Conservation (phyloP, 2,113 vertebrate genomes). For the Phaethon lepturus region DNA sequence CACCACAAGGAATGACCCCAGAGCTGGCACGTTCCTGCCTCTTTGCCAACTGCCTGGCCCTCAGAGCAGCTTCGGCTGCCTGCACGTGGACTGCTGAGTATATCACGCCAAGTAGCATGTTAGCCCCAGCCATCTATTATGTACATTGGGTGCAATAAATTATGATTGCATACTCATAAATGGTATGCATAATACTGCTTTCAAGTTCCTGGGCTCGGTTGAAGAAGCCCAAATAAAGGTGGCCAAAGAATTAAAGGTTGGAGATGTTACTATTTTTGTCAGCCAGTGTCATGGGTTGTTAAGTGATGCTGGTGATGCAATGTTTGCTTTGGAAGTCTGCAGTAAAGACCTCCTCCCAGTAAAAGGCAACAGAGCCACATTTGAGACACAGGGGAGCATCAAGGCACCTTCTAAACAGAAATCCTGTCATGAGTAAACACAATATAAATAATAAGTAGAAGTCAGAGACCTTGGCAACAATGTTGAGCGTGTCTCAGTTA, state of each 20-base stretch:
- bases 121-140: neutral
- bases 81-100: neutral
- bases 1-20: fast-evolving
- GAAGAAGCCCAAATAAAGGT: neutral
- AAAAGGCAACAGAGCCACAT: neutral
- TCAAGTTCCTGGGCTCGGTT: neutral
- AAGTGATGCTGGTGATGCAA: neutral
- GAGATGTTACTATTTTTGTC: conserved; percentile 1
- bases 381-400: neutral
- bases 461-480: neutral
- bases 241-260: neutral
- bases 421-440: neutral
- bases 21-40: neutral
- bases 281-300: neutral
- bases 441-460: neutral
- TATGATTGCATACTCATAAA: neutral
- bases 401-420: neutral
- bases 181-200: neutral
- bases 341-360: neutral
- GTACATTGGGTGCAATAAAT: neutral
- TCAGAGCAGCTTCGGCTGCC: neutral
- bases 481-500: neutral
- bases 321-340: neutral
- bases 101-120: neutral
- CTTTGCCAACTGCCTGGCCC: neutral